Evolutionary conservation across 2,113 vertebrate genomes (phyloP).

Genomic region (Sylvilagus bachmani): DNA sequence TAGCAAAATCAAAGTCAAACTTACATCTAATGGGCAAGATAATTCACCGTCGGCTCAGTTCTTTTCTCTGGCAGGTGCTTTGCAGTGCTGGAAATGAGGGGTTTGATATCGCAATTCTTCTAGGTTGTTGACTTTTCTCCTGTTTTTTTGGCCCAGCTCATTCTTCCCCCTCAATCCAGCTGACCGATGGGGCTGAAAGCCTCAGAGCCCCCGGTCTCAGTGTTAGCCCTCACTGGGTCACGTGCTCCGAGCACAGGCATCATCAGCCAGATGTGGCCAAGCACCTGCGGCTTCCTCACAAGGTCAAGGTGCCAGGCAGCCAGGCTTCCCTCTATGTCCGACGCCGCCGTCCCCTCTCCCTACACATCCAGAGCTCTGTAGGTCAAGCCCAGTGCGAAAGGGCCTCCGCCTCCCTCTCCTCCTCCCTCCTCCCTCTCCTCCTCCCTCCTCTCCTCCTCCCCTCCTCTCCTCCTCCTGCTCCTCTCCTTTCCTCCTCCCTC

Average conservation of each 20-base stretch:
- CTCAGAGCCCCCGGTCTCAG: not conserved
- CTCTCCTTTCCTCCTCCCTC: too few species aligned
- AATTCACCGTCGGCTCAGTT: not conserved
- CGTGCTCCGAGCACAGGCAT: too few species aligned
- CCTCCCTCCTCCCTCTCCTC: too few species aligned
- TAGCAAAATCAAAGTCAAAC: not conserved
- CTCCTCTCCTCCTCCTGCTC: too few species aligned
- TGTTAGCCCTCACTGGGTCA: too few species aligned
- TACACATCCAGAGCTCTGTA: not conserved
- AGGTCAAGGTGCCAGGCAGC: not conserved
- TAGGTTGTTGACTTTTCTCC: conserved; percentile 5
- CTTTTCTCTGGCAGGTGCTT: not conserved
- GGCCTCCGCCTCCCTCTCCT: too few species aligned
- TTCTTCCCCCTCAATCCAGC: not conserved
- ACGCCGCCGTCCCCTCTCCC: not conserved
- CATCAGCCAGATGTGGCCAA: too few species aligned
- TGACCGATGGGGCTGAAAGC: not conserved
- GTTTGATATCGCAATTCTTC: not conserved
- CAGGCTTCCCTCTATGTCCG: too few species aligned
- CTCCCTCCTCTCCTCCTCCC: too few species aligned
- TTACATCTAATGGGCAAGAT: not conserved
- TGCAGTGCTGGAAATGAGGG: not conserved
- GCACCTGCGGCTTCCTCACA: not conserved
- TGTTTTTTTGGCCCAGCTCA: not conserved
- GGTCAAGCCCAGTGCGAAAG: not conserved